A percentile compares a stretch with the other conserved stretches of the same genome.
phyloP scores from a whole-genome alignment of 2,113 vertebrate genomes.

The Barbus barbus region DNA sequence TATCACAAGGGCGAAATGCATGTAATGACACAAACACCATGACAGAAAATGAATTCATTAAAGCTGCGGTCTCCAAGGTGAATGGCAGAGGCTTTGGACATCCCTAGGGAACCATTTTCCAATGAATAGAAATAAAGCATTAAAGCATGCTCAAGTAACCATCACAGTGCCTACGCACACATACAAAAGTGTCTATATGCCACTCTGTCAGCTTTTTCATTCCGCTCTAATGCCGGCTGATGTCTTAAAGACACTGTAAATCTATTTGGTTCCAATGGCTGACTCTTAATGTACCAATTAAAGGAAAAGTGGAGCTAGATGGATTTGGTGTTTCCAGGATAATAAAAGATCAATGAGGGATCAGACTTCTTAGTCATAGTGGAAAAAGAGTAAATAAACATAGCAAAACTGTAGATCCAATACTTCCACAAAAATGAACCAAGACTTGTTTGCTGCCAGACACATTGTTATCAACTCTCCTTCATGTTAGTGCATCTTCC shows the following conservation, averaged over 20 bases:
- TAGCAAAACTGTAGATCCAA: not conserved
- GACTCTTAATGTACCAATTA: conserved; percentile 1
- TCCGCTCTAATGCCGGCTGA: not conserved
- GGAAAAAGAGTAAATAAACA: not conserved
- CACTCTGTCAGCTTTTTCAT: not conserved
- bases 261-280: not conserved
- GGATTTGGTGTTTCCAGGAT: conserved; percentile 1
- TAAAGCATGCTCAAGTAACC: conserved; percentile 29
- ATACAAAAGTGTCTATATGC: not conserved
- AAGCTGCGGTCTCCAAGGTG: conserved; percentile 17
- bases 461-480: not conserved
- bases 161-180: not conserved
- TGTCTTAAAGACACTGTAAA: conserved; percentile 3
- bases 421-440: not conserved
- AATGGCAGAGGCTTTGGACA: not conserved
- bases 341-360: not conserved
- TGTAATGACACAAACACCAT: conserved; percentile 1
- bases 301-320: not conserved
- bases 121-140: conserved; percentile 48
- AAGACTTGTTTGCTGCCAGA: not conserved
- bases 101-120: conserved; percentile 10
- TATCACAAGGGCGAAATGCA: not conserved
- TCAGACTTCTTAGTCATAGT: not conserved
- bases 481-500: conserved; percentile 13
- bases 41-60: conserved; percentile 27